These are phyloP conservation scores for Gymnopithys bicolor DNA, from an alignment of 2,797 vertebrate genomes.

Conservation along the genomic window DNA sequence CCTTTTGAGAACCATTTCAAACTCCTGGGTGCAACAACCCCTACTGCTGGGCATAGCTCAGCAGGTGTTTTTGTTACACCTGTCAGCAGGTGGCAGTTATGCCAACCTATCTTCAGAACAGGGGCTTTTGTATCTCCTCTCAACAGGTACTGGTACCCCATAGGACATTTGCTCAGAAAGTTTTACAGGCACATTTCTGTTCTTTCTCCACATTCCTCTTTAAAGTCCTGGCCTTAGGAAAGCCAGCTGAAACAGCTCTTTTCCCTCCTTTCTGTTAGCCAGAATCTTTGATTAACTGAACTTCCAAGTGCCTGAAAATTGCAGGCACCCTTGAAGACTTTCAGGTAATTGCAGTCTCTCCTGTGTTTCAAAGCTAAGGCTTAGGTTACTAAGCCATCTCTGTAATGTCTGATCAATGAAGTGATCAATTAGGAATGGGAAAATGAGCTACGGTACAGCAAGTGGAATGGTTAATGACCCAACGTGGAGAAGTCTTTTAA, in stretches of 20 bases:
- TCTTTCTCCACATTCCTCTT: background rate
- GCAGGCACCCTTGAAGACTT: slow-evolving; percentile 47
- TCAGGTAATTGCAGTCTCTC: slow-evolving; percentile 44
- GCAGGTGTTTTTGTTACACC: background rate
- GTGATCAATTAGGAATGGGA: slow-evolving; percentile 59
- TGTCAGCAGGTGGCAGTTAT: background rate
- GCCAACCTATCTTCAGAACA: background rate
- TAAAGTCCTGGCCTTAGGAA: background rate
- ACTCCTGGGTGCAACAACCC: background rate
- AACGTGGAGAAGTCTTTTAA: slow-evolving; percentile 6
- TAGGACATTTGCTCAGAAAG: background rate
- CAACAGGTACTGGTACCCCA: background rate
- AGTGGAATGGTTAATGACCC: slow-evolving; percentile 49
- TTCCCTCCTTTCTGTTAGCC: slow-evolving; percentile 17
- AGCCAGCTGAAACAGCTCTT: background rate
- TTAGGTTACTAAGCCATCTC: slow-evolving; percentile 26
- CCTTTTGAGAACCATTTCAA: background rate
- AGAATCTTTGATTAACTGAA: slow-evolving; percentile 40
- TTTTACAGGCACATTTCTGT: background rate
- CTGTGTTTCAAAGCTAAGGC: slow-evolving; percentile 30
- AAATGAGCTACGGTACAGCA: background rate
- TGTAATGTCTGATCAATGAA: slow-evolving; percentile 60
- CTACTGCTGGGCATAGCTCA: background rate
- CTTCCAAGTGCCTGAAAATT: slow-evolving; percentile 15
- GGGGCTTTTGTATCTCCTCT: background rate